phyloP scores from a whole-genome alignment of 2,888 invertebrate genomes.

The Coleophora deauratella region DNA sequence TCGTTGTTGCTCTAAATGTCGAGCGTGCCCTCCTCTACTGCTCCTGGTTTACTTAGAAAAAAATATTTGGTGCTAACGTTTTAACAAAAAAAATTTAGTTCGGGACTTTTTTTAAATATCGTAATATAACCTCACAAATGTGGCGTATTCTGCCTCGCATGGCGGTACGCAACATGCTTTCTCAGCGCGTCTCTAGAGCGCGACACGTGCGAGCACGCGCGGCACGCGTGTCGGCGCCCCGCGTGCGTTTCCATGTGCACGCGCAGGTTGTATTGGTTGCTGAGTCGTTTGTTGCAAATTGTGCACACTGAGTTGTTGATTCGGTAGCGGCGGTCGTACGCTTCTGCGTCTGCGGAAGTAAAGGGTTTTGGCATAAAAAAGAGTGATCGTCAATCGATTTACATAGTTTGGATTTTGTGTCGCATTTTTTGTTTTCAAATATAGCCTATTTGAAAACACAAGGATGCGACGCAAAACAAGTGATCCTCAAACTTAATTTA shows the following conservation, averaged over 20 bases:
- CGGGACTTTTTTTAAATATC: no score
- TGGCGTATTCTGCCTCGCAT: conserved; percentile 57
- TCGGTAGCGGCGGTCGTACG: conserved; percentile 53
- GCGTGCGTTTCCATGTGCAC: conserved; percentile 95
- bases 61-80: no score
- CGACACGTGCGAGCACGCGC: conserved; percentile 90
- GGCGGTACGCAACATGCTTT: conserved; percentile 91
- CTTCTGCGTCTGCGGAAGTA: conserved; percentile 31
- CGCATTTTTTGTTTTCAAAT: no score
- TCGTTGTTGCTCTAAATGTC: no score
- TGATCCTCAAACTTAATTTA: no score
- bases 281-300: conserved; percentile 89
- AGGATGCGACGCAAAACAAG: no score
- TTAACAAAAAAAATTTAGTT: no score
- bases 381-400: no score
- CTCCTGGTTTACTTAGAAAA: no score
- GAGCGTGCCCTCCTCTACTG: no score
- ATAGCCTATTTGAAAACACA: no score
- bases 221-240: conserved; percentile 89
- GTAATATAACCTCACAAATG: conserved; percentile 3
- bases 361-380: background rate
- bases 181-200: conserved; percentile 89
- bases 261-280: conserved; percentile 91
- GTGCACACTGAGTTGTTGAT: conserved; percentile 77
- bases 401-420: no score